phyloP scores from a whole-genome alignment of 2,888 invertebrate genomes.

The Heliothis peltigera region DNA sequence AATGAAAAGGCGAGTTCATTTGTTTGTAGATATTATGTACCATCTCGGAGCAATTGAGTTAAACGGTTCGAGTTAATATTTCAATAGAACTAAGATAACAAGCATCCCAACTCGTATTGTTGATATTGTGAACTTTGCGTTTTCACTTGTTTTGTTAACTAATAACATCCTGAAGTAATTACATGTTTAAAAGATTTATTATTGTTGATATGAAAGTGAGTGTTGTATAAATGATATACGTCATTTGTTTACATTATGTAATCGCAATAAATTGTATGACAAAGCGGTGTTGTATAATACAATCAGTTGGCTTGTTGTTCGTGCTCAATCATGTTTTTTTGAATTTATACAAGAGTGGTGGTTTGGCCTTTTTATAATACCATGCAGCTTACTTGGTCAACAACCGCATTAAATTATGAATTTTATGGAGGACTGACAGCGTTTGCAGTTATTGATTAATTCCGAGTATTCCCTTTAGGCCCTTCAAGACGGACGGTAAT shows the following conservation, averaged over 20 bases:
- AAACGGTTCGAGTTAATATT: constrained; percentile 61
- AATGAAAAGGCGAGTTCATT: constrained; percentile 41
- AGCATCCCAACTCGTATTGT: constrained; percentile 56
- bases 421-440: constrained; percentile 11
- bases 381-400: neutral
- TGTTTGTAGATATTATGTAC: constrained; percentile 41
- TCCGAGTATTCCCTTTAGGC: constrained; percentile 21
- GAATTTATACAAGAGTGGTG: constrained; percentile 17
- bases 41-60: constrained; percentile 55
- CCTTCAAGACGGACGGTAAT: constrained; percentile 25
- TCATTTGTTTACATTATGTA: constrained; percentile 43
- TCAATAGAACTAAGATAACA: constrained; percentile 63
- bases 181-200: constrained; percentile 29
- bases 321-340: constrained; percentile 39
- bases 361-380: constrained; percentile 20
- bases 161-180: constrained; percentile 26
- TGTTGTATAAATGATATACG: constrained; percentile 36
- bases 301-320: constrained; percentile 38
- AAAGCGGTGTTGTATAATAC: constrained; percentile 38
- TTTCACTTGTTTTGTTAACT: constrained; percentile 17
- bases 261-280: constrained; percentile 39
- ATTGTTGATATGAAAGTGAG: constrained; percentile 17
- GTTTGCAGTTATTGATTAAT: constrained; percentile 39
- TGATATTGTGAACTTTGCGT: constrained; percentile 58
- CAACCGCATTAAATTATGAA: constrained; percentile 8